Evolutionary conservation across 2,797 vertebrate species (phyloP).

Genomic region (Cirrhinus mrigala): DNA sequence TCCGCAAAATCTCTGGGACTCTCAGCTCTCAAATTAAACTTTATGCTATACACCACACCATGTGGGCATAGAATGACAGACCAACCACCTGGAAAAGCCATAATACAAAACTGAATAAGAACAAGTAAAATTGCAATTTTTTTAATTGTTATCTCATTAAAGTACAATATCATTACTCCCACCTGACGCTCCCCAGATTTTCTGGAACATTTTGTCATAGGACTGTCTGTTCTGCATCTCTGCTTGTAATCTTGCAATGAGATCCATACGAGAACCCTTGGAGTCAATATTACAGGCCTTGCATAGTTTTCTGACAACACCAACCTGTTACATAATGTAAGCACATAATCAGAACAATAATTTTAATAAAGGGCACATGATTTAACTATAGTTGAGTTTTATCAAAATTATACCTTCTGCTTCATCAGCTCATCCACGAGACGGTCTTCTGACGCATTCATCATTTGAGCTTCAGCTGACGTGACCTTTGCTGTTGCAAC

Average conservation of each 20-base stretch:
- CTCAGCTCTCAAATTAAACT: slow-evolving; percentile 29
- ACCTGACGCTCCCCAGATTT: slow-evolving; percentile 49
- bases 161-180: background rate
- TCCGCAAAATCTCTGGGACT: slow-evolving; percentile 43
- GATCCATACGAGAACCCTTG: slow-evolving; percentile 36
- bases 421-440: slow-evolving; percentile 34
- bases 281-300: background rate
- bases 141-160: background rate
- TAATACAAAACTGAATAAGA: background rate
- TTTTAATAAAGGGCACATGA: background rate
- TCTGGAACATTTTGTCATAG: slow-evolving; percentile 48
- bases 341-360: background rate
- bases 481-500: background rate
- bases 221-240: slow-evolving; percentile 38
- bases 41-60: slow-evolving; percentile 53
- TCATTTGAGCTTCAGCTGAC: background rate
- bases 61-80: slow-evolving; percentile 46
- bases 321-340: background rate
- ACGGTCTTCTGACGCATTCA: slow-evolving; percentile 20
- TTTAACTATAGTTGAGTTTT: background rate
- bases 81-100: slow-evolving; percentile 45
- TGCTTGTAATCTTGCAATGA: background rate
- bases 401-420: background rate
- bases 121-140: background rate
- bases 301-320: background rate